Percentiles rank a stretch among this genome's conserved stretches.
Evolutionary conservation across 2,113 vertebrate genomes (phyloP).

Genomic region (Castor canadensis): DNA sequence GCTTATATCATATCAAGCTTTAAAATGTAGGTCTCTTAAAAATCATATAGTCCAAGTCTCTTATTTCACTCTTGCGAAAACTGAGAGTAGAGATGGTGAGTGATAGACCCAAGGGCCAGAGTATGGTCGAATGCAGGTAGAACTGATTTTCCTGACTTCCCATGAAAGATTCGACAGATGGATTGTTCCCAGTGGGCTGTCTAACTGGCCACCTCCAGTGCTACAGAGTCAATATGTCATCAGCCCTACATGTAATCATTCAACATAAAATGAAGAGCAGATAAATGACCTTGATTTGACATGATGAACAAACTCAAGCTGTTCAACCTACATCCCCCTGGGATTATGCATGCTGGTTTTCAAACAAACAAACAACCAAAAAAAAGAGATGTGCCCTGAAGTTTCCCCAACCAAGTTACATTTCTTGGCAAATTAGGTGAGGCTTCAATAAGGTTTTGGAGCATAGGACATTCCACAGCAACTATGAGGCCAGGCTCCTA

Average conservation of each 20-base stretch:
- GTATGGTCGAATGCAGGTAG: not conserved
- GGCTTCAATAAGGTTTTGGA: slow-evolving; percentile 66
- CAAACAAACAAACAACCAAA: too few relatives aligned
- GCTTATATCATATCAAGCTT: not conserved
- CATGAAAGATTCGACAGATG: not conserved
- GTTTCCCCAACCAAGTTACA: not conserved
- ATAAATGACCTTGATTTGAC: not conserved
- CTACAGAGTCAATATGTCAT: not conserved
- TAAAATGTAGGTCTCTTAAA: not conserved
- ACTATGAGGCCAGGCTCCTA: slow-evolving; percentile 80
- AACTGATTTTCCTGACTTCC: not conserved
- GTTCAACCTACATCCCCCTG: not conserved
- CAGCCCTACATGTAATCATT: not conserved
- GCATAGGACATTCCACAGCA: slow-evolving; percentile 73
- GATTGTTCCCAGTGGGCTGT: not conserved
- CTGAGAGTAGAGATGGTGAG: not conserved
- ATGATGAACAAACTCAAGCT: not conserved
- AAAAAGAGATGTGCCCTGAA: not conserved
- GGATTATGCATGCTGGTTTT: not conserved
- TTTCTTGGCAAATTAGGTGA: not conserved
- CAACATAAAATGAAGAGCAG: not conserved
- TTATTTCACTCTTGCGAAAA: slow-evolving; percentile 44
- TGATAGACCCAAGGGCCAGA: not conserved
- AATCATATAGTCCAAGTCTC: not conserved
- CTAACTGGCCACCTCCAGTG: not conserved